phyloP scores from a whole-genome alignment of 2,113 vertebrate species.

The Cryptomyrus ogoouensis region DNA sequence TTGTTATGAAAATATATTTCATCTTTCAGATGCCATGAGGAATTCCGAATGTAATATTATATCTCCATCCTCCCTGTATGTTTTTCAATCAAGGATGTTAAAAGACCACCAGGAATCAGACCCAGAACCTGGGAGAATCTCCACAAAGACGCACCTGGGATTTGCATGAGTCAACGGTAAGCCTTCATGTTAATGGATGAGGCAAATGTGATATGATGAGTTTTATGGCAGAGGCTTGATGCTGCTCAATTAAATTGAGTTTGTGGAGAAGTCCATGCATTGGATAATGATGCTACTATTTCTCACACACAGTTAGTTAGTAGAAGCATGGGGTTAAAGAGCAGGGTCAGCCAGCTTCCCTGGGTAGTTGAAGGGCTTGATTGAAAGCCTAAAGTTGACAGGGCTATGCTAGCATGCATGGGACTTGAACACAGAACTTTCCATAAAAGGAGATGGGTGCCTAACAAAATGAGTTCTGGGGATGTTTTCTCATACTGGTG shows the following conservation, averaged over 20 bases:
- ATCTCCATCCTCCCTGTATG: neutral
- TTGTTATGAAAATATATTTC: constrained; percentile 1
- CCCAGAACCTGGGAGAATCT: neutral
- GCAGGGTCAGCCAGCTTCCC: neutral
- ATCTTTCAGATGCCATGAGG: neutral
- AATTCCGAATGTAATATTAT: constrained; percentile 3
- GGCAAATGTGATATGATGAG: neutral
- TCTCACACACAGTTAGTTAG: neutral
- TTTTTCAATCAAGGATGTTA: neutral
- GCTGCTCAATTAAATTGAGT: neutral
- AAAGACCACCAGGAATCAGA: neutral
- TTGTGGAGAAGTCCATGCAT: neutral
- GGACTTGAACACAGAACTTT: neutral
- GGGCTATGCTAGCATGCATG: neutral
- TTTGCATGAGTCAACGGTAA: neutral
- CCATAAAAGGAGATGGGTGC: neutral
- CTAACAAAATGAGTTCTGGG: neutral
- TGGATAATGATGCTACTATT: neutral
- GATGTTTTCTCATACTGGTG: neutral
- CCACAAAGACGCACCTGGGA: neutral
- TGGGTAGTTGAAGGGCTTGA: neutral
- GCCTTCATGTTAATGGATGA: neutral
- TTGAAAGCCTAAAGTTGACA: neutral
- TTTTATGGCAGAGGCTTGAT: neutral
- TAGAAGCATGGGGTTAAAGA: neutral